phyloP scores from a whole-genome alignment of 2,797 vertebrate species.

The Ambastaia sidthimunki region DNA sequence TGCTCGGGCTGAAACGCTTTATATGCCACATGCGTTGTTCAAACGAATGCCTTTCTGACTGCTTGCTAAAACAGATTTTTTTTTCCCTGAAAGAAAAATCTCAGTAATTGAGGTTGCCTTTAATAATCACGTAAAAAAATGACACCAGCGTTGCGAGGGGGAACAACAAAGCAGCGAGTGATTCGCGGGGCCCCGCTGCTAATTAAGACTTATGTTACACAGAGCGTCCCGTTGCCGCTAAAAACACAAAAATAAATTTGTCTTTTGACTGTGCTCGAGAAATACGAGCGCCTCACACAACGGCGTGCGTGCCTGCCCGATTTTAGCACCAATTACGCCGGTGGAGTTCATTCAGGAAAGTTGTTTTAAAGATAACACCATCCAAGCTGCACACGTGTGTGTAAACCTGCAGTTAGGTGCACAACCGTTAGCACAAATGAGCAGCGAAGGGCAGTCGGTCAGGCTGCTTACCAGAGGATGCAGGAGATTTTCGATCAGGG shows the following conservation, averaged over 20 bases:
- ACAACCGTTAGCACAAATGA: conserved; percentile 59
- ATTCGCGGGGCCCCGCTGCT: conserved; percentile 55
- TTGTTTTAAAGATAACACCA: conserved; percentile 51
- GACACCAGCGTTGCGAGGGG: conserved; percentile 46
- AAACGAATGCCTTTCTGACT: conserved; percentile 8
- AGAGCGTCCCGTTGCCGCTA: conserved; percentile 55
- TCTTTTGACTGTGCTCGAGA: conserved; percentile 52
- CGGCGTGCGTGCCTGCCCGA: conserved; percentile 18
- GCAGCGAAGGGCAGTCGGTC: conserved; percentile 67
- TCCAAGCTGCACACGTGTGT: conserved; percentile 47
- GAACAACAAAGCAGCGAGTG: conserved; percentile 53
- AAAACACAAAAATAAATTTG: conserved; percentile 57
- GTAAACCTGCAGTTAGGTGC: conserved; percentile 56
- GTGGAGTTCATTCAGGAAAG: conserved; percentile 50
- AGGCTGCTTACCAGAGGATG: conserved; percentile 76
- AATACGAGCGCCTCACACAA: conserved; percentile 54
- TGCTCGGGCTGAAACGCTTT: conserved; percentile 4
- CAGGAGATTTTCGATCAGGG: conserved; percentile 71
- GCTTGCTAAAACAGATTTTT: conserved; percentile 19
- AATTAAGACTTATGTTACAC: conserved; percentile 63
- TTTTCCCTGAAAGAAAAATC: conserved; percentile 33
- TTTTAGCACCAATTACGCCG: conserved; percentile 50
- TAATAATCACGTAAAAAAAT: conserved; percentile 56
- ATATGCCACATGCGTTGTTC: conserved; percentile 18
- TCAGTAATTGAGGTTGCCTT: conserved; percentile 53